These are phyloP conservation scores for Spea bombifrons DNA, from an alignment of 2,113 vertebrate species.

Conservation along the genomic window DNA sequence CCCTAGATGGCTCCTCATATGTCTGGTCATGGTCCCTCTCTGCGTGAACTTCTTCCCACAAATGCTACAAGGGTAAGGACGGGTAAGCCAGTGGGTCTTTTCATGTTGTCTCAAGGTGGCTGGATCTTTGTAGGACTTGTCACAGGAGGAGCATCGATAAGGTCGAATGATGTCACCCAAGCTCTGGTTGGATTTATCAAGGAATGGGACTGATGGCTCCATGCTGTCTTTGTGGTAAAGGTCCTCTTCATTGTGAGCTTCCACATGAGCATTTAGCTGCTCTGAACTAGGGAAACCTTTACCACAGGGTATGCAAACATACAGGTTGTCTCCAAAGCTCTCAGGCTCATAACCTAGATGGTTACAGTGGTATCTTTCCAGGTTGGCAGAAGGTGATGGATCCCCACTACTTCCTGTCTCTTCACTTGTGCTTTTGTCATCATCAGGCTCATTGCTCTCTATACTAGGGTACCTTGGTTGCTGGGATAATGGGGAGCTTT, in stretches of 20 bases:
- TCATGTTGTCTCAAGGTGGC: conserved; percentile 96
- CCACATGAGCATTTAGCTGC: conserved; percentile 97
- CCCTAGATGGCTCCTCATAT: conserved; percentile 98
- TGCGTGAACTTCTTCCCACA: conserved; percentile 99
- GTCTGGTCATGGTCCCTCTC: conserved; percentile 97
- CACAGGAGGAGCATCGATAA: conserved; percentile 90
- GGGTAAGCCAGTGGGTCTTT: conserved; percentile 97
- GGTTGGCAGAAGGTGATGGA: conserved; percentile 64
- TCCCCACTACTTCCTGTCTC: conserved; percentile 94
- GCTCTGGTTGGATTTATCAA: conserved; percentile 75
- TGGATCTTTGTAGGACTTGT: conserved; percentile 97
- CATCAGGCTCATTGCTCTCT: conserved; percentile 71
- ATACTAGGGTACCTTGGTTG: conserved; percentile 64
- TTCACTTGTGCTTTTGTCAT: conserved; percentile 92
- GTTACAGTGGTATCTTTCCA: conserved; percentile 81
- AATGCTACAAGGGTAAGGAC: conserved; percentile 97
- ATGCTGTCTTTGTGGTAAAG: conserved; percentile 74
- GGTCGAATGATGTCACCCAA: conserved; percentile 86
- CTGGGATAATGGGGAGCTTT: conserved; percentile 56
- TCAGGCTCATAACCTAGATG: conserved; percentile 92
- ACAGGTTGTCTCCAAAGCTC: conserved; percentile 95
- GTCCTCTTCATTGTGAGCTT: conserved; percentile 94
- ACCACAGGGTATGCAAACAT: conserved; percentile 96
- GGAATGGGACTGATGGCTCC: conserved; percentile 72
- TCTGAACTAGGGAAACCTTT: conserved; percentile 98